phyloP scores from a whole-genome alignment of 2,888 invertebrate genomes.

The Liposcelis brunnea region DNA sequence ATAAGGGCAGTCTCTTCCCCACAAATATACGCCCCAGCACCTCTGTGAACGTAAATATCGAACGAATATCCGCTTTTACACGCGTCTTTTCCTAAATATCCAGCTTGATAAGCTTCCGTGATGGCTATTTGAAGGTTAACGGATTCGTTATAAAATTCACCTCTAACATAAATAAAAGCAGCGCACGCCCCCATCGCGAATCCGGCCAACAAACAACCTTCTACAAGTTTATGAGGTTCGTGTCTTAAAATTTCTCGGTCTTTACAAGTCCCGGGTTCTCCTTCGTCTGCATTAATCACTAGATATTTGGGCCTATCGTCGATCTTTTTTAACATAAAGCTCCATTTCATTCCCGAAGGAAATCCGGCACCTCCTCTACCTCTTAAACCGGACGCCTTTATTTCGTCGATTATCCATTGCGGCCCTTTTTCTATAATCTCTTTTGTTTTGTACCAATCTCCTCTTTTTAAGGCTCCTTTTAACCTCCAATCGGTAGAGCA shows the following conservation, averaged over 20 bases:
- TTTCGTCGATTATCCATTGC: constrained; percentile 78
- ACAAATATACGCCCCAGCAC: constrained; percentile 47
- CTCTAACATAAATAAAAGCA: constrained; percentile 46
- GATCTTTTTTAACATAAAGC: constrained; percentile 42
- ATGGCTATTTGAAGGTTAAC: constrained; percentile 6
- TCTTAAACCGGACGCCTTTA: constrained; percentile 37
- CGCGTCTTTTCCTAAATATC: constrained; percentile 40
- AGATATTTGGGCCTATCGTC: constrained; percentile 36
- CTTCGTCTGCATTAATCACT: constrained; percentile 46
- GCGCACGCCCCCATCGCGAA: constrained; percentile 41
- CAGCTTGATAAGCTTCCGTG: constrained; percentile 30
- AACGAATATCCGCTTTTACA: constrained; percentile 44
- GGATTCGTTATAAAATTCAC: constrained; percentile 45
- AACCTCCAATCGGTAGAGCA: constrained; percentile 95
- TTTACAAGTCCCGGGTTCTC: constrained; percentile 46
- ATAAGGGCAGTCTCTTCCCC: constrained; percentile 47
- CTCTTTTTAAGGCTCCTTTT: constrained; percentile 77
- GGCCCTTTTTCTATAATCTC: constrained; percentile 86
- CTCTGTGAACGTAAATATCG: constrained; percentile 41
- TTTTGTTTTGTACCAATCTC: constrained; percentile 98
- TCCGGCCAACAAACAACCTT: constrained; percentile 41
- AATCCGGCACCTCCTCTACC: constrained; percentile 46
- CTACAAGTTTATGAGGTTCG: constrained; percentile 41
- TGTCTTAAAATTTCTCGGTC: constrained; percentile 45
- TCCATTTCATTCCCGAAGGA: constrained; percentile 46